Evolutionary conservation across 2,888 invertebrate species (phyloP).

Genomic region (Mesochorus sp.): DNA sequence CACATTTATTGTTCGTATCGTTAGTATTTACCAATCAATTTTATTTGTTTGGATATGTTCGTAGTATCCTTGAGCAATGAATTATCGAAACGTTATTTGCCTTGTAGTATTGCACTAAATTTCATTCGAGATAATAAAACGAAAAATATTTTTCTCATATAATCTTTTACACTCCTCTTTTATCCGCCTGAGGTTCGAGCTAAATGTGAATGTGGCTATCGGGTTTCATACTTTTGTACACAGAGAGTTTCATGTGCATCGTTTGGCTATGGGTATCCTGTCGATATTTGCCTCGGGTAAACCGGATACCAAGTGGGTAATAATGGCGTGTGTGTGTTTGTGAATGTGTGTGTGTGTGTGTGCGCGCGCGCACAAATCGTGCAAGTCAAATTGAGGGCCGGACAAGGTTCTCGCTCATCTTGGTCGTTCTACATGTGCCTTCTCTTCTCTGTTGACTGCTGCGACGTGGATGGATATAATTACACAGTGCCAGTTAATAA

Average conservation of each 20-base stretch:
- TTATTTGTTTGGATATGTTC: too few species aligned
- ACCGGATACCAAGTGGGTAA: slow-evolving; percentile 62
- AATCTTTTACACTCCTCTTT: too few species aligned
- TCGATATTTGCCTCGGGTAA: slow-evolving; percentile 64
- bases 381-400: slow-evolving; percentile 66
- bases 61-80: too few species aligned
- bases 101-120: too few species aligned
- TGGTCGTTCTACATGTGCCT: slow-evolving; percentile 32
- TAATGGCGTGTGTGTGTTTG: slow-evolving; percentile 56
- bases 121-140: too few species aligned
- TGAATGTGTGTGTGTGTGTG: slow-evolving; percentile 47
- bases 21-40: too few species aligned
- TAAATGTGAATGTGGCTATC: slow-evolving; percentile 8
- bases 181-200: too few species aligned
- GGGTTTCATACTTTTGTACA: slow-evolving; percentile 1
- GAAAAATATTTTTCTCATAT: too few species aligned
- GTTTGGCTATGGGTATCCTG: slow-evolving; percentile 52
- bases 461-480: slow-evolving; percentile 66
- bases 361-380: slow-evolving; percentile 62
- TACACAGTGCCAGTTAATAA: slow-evolving; percentile 68
- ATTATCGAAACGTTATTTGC: too few species aligned
- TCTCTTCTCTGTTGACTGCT: slow-evolving; percentile 27
- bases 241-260: slow-evolving; percentile 31
- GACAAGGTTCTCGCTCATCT: slow-evolving; percentile 52
- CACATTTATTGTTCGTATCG: too few species aligned